These are phyloP conservation scores for Hepsetus odoe DNA, from an alignment of 2,113 vertebrate species.

Conservation along the genomic window DNA sequence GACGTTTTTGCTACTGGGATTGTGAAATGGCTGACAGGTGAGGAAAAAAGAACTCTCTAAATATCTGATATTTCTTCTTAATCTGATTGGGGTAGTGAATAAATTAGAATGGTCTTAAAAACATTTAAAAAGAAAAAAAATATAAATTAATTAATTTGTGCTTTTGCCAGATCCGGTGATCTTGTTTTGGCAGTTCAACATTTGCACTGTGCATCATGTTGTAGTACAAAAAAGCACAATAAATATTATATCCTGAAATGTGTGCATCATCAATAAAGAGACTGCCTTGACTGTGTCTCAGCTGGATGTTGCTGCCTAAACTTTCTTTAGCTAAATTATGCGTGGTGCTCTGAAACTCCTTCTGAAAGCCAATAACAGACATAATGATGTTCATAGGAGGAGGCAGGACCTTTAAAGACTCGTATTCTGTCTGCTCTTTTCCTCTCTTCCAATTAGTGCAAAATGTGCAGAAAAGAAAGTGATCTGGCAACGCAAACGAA, in stretches of 20 bases:
- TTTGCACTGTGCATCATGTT: too few relatives aligned
- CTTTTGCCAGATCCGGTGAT: too few relatives aligned
- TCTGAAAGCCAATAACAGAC: neutral
- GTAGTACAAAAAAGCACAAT: neutral
- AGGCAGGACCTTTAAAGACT: constrained; percentile 21
- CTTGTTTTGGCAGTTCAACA: too few relatives aligned
- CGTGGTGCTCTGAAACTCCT: neutral
- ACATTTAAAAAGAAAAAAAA: too few relatives aligned
- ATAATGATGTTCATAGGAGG: constrained; percentile 33
- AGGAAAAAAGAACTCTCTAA: neutral
- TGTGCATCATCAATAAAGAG: neutral
- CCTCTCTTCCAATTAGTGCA: constrained; percentile 31
- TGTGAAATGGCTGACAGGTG: neutral
- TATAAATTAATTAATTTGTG: too few relatives aligned
- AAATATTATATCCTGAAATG: neutral
- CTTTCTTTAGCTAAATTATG: constrained; percentile 28
- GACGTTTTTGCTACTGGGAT: neutral
- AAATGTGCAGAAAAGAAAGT: constrained; percentile 25
- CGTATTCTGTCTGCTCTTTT: neutral
- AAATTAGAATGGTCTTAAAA: too few relatives aligned
- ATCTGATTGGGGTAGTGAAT: constrained; percentile 8
- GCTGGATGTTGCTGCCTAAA: constrained; percentile 7
- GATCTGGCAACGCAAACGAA: neutral
- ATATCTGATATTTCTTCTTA: constrained; percentile 8
- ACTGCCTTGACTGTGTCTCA: neutral